Evolutionary conservation across 1,140 invertebrate genomes (phyloP), one percentile per base, ranked within the genome.

Genomic region (Notospermus geniculatus): DNA sequence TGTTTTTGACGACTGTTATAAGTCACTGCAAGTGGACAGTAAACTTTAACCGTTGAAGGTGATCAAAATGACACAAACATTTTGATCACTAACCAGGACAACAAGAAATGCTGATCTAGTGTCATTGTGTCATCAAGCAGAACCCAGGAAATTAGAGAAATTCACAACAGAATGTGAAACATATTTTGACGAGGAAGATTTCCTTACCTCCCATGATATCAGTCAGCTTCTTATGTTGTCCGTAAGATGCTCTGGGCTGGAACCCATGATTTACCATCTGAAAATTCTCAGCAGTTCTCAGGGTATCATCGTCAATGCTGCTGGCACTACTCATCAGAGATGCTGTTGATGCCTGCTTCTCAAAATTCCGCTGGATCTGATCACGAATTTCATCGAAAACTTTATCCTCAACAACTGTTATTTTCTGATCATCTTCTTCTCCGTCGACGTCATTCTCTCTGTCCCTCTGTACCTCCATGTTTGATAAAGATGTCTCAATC

Each of bases 121-220:
- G n/a, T n/a, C n/a, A n/a, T n/a, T n/a, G n/a, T n/a, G n/a, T n/a
- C n/a, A n/a, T n/a, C n/a, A n/a, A n/a, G n/a, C n/a, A n/a, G n/a
- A n/a, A n/a, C n/a, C n/a, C n/a, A n/a, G n/a, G n/a, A n/a, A n/a
- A n/a, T n/a, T n/a, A n/a, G n/a, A n/a, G n/a, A 50, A 0, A 53
- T 17, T 13, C 0, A 30, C 43, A 41, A 30, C 2, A 15, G 41
- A 1, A 52, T 2, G 2, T 11, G 30, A 28, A 22, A 41, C 19
- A 22, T 22, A 19, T 54, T 60, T 11, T 27, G 23, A 50, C 5
- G 5, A 19, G 53, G 25, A 27, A 53, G 7, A 61, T 23, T 0
- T 1, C 32, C 64, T 62, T 66, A 77, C 77, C 70, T 65, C 73
- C 75, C 74, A 79, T 79, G 27, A 79, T 76, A 62, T 78, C 72